Evolutionary conservation across 1,140 invertebrate species (phyloP), one percentile per base, ranked within the genome.

Genomic region (Protaetia brevitarsis): DNA sequence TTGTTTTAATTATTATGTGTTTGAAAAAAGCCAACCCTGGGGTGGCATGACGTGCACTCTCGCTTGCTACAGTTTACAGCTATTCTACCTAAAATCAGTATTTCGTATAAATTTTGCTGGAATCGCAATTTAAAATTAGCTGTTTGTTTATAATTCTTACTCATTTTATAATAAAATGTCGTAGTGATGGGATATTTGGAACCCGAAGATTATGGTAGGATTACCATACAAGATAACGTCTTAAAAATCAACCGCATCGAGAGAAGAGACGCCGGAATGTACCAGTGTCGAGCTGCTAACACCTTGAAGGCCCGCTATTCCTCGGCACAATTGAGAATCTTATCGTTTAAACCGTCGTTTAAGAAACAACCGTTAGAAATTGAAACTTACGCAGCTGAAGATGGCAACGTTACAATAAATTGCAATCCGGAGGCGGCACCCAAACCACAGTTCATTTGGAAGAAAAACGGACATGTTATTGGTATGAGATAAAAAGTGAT

Each of bases 341-440:
- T 68, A 89, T 89, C 90, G 23, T 84, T 98, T 68, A 88, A 88
- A 73, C 96, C 96, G 21, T 90, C 91, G 1, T 98, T 98, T 78
- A 89, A 89, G 69, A 98, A 98, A 79, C 82, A 85, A 61, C 96
- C 96, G 2, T 78, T 98, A 29, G 91, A 94, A 76, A 82, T 87
- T 0, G 93, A 96, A 79, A 93, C 90, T 13, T 95, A 94, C 80
- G 95, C 93, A 0, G 91, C 93, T 1, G 89, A 96, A 78, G 88
- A 88, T 66, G 93, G 94, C 36, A 97, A 97, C 79, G 89, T 94
- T 0, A 97, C 95, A 0, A 89, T 99, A 60, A 83, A 86, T 34
- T 99, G 96, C 79, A 88, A 92, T 72, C 96, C 96, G 0, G 96
- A 99, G 82, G 95, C 94, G 16, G 95, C 96, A 2, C 96, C 97